Evolutionary conservation across 1,140 invertebrate species (phyloP), one percentile per base, ranked within the genome.

Genomic region (Zaprionus nigranus): DNA sequence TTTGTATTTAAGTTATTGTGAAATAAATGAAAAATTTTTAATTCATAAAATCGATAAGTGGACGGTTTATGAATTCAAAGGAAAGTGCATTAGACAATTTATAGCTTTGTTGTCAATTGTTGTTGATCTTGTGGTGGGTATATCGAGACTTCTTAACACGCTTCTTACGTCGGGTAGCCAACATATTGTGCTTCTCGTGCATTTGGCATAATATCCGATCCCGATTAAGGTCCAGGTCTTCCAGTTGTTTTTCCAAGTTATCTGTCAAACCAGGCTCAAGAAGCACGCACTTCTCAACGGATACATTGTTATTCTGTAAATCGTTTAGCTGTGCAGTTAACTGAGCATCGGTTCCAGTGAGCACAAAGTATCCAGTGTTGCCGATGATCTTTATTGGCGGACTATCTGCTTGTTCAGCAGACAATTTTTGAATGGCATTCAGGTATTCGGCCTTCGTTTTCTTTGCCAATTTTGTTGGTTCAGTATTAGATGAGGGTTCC

Each of bases 261-360:
- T 87, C 73, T 1, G 46, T 43, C 1, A 71, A 7, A 1, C 24
- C 57, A 4, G 40, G n/a, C 2, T 54, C 54, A 2, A 86, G 51
- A 1, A 46, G 24, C 9, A 66, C 13, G n/a, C n/a, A 68, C 0
- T 56, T 34, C 11, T 56, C 17, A 0, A 82, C 2, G 2, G 1
- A 1, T 22, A 77, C 63, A 13, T 80, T 67, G 3, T 22, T 34
- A 2, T 3, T 15, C 3, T 36, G 30, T 28, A 86, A 60, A 12
- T 77, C 43, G 7, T 49, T n/a, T 0, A 86, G 28, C 30, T 83
- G 72, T 4, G 28, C 20, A 0, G 34, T 7, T 46, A 87, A 54
- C 22, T 82, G 72, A 2, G 38, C 57, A 3, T 71, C 53, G 34
- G 60, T 86, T 49, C 83, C 83, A 2, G 58, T 78, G 0, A 86